These are phyloP conservation scores for Rousettus leschenaultii DNA, from an alignment of 2,113 vertebrate genomes.

Conservation along the genomic window DNA sequence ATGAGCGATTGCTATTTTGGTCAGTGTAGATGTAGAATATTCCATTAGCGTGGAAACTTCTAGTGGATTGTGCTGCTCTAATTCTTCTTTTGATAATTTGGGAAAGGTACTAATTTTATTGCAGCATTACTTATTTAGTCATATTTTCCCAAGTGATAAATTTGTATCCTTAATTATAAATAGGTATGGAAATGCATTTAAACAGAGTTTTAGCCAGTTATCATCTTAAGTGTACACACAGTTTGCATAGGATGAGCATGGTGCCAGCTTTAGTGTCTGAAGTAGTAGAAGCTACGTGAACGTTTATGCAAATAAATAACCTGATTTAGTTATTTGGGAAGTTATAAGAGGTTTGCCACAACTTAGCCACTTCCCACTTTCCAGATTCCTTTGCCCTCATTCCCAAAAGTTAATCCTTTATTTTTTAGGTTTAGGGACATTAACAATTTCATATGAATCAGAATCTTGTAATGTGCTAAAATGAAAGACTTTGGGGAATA, in stretches of 20 bases:
- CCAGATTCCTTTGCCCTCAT: fast-evolving
- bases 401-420: background rate
- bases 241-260: background rate
- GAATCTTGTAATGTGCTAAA: background rate
- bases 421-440: background rate
- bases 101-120: background rate
- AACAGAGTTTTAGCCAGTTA: background rate
- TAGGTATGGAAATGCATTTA: background rate
- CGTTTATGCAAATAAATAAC: background rate
- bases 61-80: background rate
- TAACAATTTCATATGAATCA: background rate
- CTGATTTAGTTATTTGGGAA: background rate
- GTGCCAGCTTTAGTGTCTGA: background rate
- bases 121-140: background rate
- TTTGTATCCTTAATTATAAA: background rate
- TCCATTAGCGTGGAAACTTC: background rate
- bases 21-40: background rate
- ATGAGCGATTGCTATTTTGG: background rate
- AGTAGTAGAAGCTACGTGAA: background rate
- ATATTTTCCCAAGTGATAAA: background rate
- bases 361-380: background rate
- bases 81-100: background rate
- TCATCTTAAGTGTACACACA: background rate
- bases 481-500: background rate
- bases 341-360: background rate